Evolutionary conservation across 2,113 vertebrate genomes (phyloP), one percentile per base, ranked within the genome.

Genomic region (Microtus oregoni): DNA sequence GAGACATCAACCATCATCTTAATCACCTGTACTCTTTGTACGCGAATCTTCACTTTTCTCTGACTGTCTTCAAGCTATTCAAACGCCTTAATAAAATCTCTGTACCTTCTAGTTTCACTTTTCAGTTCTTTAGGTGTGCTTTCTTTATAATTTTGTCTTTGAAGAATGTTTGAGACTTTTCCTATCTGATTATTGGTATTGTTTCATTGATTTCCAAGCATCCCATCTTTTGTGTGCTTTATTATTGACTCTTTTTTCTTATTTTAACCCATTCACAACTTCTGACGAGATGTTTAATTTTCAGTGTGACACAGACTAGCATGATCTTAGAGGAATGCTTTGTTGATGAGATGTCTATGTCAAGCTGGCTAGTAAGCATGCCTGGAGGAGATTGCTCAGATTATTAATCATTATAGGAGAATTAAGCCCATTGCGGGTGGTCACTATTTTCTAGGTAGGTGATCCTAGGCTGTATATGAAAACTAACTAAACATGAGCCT

Each of bases 211-310:
- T 77, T 92, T 50, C 92, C 41, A 41, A 77, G 86, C 8, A 81
- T 73, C 38, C 77, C 15, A 55, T 44, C 3, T 72, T 38, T 63
- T 92, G 28, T 38, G n/a, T 93, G 19, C 78, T 93, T 90, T 52
- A 86, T 65, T 88, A 73, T n/a, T 94, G 24, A 11, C 9, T 83
- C 20, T 81, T 95, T 76, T 87, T 91, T 82, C 32, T 67, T 38
- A 14, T 77, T 44, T 92, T 77, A 93, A 73, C 78, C 94, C 11
- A n/a, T 52, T 47, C 55, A n/a, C 38, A 24, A 30, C 44, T 61
- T 81, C 87, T 78, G 81, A 30, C 44, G 24, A 26, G 13, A 63
- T 30, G n/a, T 63, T 65, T 85, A 65, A 41, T 9, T 85, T 65
- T 85, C 58, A 85, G n/a, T 26, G 41, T 85, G 26, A 41, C 14